Evolutionary conservation across 1,140 invertebrate species (phyloP), one percentile per base, ranked within the genome.

Genomic region (Asbolus verrucosus): DNA sequence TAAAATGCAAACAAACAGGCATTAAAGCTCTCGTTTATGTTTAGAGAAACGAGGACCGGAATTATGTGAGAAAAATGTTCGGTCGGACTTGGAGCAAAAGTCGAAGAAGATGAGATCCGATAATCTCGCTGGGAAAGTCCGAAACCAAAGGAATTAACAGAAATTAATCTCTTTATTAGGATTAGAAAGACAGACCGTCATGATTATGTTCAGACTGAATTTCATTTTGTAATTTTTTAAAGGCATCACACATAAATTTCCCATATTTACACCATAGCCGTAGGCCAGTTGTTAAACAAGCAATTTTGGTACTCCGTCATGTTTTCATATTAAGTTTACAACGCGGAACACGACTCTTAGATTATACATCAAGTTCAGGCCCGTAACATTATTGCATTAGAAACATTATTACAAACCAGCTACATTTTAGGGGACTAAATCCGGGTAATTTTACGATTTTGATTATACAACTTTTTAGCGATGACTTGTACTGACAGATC

Each of bases 51-150:
- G 46, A 21, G 11, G 46, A 27, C 24, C 27, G 13, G 9, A 54
- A 54, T 54, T 54, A 54, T 54, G n/a, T n/a, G n/a, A n/a, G n/a
- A n/a, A n/a, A 27, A 54, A 54, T 27, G 46, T 54, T 54, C 46
- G 14, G 24, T 54, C 18, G 0, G 46, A 54, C 11, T 5, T 24
- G 46, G n/a, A 54, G 46, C 21, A 27, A 54, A 54, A 54, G 46
- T 27, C 46, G 46, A 24, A 27, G 16, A 50, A 50, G 46, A 54
- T 54, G 15, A 4, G 41, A 21, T 21, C 11, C 11, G 19, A 54
- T 50, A 50, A 19, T 36, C 33, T 36, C 33, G 11, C 11, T n/a
- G n/a, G 11, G 33, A 11, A n/a, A 36, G 33, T 50, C 18, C 9
- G 9, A 18, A 21, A 15, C 16, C 21, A 21, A 50, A 21, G 16